phyloP scores from a whole-genome alignment of 2,888 invertebrate genomes.

The Platerodrilus igneus region DNA sequence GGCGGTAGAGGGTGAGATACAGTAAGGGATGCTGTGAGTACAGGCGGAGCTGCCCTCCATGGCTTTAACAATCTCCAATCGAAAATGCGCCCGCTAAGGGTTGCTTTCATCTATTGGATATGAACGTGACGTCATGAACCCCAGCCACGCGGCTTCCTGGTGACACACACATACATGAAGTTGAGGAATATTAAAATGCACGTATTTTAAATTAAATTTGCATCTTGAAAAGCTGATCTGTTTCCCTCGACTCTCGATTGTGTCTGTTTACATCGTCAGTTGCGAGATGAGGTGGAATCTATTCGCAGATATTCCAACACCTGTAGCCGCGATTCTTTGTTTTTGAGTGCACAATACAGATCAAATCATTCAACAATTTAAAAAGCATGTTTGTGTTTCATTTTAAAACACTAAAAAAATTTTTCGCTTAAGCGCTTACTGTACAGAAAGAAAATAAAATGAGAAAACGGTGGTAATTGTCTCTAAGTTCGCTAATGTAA shows the following conservation, averaged over 20 bases:
- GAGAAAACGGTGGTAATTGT: too few species aligned
- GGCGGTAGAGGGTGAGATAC: slow-evolving; percentile 34
- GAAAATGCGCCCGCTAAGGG: slow-evolving; percentile 32
- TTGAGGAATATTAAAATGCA: slow-evolving; percentile 44
- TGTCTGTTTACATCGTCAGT: slow-evolving; percentile 43
- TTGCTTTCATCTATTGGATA: slow-evolving; percentile 29
- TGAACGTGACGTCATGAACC: slow-evolving; percentile 39
- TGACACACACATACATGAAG: slow-evolving; percentile 33
- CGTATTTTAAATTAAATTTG: slow-evolving; percentile 45
- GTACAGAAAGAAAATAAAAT: too few species aligned
- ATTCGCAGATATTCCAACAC: slow-evolving; percentile 31
- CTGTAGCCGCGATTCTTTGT: slow-evolving; percentile 24
- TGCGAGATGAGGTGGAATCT: slow-evolving; percentile 35
- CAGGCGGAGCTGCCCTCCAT: slow-evolving; percentile 38
- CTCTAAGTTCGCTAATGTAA: too few species aligned
- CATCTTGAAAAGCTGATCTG: slow-evolving; percentile 45
- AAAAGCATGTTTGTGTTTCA: too few species aligned
- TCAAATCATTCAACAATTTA: too few species aligned
- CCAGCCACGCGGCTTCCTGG: slow-evolving; percentile 32
- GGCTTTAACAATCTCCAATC: slow-evolving; percentile 32
- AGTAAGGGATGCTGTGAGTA: slow-evolving; percentile 36
- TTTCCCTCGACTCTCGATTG: slow-evolving; percentile 40
- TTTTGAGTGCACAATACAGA: too few species aligned
- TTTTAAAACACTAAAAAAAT: too few species aligned
- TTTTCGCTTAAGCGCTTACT: too few species aligned